phyloP scores from a whole-genome alignment of 2,888 invertebrate genomes.

The Euzetes globulus region DNA sequence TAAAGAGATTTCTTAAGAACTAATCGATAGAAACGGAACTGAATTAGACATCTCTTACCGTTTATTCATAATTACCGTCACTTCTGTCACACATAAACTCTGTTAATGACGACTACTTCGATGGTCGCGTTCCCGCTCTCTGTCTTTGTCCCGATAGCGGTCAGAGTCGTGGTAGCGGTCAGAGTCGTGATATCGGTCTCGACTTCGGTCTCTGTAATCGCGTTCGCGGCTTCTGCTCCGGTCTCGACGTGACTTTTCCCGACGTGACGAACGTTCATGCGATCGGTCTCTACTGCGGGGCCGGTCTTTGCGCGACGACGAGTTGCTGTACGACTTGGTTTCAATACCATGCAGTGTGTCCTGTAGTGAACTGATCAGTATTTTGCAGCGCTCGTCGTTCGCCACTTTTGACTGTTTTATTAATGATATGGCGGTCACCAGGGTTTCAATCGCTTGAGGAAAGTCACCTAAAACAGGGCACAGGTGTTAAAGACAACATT shows the following conservation, averaged over 20 bases:
- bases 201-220: slow-evolving; percentile 58
- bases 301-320: slow-evolving; percentile 48
- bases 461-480: slow-evolving; percentile 63
- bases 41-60: slow-evolving; percentile 25
- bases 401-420: slow-evolving; percentile 97
- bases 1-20: not conserved
- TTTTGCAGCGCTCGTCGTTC: slow-evolving; percentile 94
- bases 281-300: slow-evolving; percentile 69
- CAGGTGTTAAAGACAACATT: not conserved
- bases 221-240: slow-evolving; percentile 48
- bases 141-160: slow-evolving; percentile 47
- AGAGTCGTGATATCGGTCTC: slow-evolving; percentile 55
- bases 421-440: slow-evolving; percentile 95
- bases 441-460: slow-evolving; percentile 94
- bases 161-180: slow-evolving; percentile 44
- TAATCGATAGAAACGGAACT: not conserved
- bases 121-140: slow-evolving; percentile 31
- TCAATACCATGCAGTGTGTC: slow-evolving; percentile 96
- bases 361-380: slow-evolving; percentile 88
- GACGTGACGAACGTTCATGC: slow-evolving; percentile 45
- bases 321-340: slow-evolving; percentile 82
- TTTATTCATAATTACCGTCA: not conserved
- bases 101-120: slow-evolving; percentile 34
- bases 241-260: slow-evolving; percentile 44
- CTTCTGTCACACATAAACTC: not conserved